Evolutionary conservation across 2,113 vertebrate genomes (phyloP).

Genomic region (Perca schrenkii): DNA sequence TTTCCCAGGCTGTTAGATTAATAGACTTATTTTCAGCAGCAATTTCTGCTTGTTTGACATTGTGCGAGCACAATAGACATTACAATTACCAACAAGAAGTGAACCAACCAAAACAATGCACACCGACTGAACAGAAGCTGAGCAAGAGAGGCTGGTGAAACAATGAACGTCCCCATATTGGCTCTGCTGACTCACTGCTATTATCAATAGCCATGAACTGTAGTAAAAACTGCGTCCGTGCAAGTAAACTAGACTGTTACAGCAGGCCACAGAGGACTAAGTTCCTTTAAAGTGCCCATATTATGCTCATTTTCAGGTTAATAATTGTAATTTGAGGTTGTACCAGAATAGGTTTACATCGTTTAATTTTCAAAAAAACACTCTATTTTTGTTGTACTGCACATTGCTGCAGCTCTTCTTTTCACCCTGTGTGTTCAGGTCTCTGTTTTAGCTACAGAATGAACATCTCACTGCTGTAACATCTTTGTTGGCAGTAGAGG

Average conservation of each 20-base stretch:
- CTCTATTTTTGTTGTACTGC: no score
- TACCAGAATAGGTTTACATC: no score
- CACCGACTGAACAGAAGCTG: conserved; percentile 12
- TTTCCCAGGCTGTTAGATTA: neutral
- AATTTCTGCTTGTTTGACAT: conserved; percentile 19
- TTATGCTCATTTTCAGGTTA: no score
- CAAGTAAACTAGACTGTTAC: neutral
- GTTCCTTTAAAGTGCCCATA: neutral
- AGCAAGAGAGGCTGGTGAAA: conserved; percentile 29
- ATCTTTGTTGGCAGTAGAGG: no score
- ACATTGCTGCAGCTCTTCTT: no score
- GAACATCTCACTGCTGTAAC: no score
- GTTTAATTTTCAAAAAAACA: no score
- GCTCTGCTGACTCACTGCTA: conserved; percentile 14
- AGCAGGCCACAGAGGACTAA: neutral
- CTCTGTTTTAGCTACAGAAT: no score
- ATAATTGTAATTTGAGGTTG: no score
- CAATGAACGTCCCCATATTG: neutral
- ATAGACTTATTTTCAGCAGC: conserved; percentile 10
- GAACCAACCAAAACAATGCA: conserved; percentile 22
- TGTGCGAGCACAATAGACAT: conserved; percentile 20
- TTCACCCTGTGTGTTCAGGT: no score
- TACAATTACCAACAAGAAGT: conserved; percentile 15
- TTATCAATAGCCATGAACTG: neutral
- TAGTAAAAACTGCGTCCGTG: neutral